Conservation (phyloP, 2,113 vertebrate genomes). For the Phylloscopus trochilus region DNA sequence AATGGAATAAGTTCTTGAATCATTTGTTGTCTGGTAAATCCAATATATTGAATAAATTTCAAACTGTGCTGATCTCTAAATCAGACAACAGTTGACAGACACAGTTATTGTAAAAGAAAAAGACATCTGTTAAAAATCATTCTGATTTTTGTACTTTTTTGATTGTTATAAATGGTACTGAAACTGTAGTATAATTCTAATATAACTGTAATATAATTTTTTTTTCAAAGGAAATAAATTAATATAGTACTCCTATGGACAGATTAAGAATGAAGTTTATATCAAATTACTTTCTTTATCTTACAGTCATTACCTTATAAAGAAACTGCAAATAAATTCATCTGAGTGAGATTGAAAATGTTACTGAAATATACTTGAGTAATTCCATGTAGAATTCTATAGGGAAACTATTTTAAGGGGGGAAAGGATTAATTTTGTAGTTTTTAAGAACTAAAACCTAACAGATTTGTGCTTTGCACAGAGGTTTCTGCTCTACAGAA, state of each 20-base stretch:
- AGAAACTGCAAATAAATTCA: not conserved
- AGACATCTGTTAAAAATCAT: not conserved
- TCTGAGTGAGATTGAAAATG: not conserved
- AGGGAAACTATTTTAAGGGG: not conserved
- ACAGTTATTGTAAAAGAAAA: not conserved
- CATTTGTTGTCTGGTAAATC: not conserved
- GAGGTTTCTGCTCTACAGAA: not conserved
- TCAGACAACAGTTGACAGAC: not conserved
- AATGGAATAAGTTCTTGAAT: not conserved
- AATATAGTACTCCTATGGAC: not conserved
- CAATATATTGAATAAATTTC: not conserved
- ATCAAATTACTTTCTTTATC: not conserved
- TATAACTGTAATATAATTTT: not conserved
- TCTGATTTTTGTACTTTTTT: not conserved
- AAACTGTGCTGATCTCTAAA: not conserved
- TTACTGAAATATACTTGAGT: not conserved
- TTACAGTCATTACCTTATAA: not conserved
- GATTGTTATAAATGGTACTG: not conserved
- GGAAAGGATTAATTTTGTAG: not conserved
- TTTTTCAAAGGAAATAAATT: not conserved
- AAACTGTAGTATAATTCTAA: not conserved
- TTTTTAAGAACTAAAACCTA: not conserved
- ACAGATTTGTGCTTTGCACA: not conserved
- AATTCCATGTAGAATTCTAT: not conserved
- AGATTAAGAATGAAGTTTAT: not conserved